phyloP scores from a whole-genome alignment of 2,113 vertebrate genomes.

The Lanius ludovicianus region DNA sequence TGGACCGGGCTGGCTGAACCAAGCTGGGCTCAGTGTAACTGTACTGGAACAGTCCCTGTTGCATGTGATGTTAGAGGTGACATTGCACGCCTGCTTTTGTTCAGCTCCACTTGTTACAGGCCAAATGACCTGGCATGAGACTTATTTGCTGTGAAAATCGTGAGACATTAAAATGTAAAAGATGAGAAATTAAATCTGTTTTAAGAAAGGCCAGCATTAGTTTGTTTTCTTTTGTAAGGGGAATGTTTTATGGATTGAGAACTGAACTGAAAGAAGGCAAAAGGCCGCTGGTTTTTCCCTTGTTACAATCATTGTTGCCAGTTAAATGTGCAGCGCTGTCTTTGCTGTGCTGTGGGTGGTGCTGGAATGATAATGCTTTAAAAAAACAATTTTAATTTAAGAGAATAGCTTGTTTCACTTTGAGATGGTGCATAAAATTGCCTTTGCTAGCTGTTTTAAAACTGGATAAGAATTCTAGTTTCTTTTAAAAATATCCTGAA shows the following conservation, averaged over 20 bases:
- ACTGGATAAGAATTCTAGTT: neutral
- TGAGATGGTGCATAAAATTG: neutral
- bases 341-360: neutral
- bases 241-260: neutral
- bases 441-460: neutral
- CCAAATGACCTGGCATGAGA: neutral
- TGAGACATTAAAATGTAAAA: neutral
- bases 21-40: neutral
- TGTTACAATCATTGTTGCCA: neutral
- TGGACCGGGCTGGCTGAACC: neutral
- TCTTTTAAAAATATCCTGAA: neutral
- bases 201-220: neutral
- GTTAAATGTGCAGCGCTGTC: neutral
- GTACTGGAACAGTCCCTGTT: constrained; percentile 9
- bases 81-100: neutral
- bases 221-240: neutral
- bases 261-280: neutral
- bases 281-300: neutral
- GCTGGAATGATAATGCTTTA: neutral
- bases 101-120: neutral
- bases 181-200: neutral
- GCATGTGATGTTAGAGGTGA: constrained; percentile 46
- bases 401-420: neutral
- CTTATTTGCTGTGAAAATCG: neutral
- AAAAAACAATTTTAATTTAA: neutral